These are phyloP conservation scores for Lagopus leucura DNA, from an alignment of 2,113 vertebrate genomes.

Conservation along the genomic window DNA sequence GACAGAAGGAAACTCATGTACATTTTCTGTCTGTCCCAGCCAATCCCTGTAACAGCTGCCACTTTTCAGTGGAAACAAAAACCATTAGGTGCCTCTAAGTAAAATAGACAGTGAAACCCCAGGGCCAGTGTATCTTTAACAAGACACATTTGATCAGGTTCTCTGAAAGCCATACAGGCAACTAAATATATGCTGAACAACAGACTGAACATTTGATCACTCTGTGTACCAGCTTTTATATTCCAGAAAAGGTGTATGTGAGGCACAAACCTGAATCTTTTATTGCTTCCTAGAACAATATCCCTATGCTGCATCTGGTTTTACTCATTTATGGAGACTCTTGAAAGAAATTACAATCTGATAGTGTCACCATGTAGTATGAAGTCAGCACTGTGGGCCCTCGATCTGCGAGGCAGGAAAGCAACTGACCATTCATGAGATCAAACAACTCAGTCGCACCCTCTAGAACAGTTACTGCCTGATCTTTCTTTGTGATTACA, in stretches of 20 bases:
- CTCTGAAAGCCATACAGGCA: background rate
- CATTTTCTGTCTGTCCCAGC: background rate
- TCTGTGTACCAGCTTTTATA: background rate
- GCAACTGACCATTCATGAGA: background rate
- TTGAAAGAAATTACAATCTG: background rate
- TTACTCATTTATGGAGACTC: background rate
- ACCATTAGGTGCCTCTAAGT: background rate
- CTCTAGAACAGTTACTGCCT: background rate
- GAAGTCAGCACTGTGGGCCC: background rate
- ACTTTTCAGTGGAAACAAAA: background rate
- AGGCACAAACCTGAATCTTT: background rate
- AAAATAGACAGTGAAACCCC: slow-evolving; percentile 11
- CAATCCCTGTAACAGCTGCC: background rate
- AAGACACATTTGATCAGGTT: background rate
- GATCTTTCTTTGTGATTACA: background rate
- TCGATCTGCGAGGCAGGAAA: rapidly evolving
- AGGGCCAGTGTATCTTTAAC: background rate
- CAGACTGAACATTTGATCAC: background rate
- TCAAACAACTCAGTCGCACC: background rate
- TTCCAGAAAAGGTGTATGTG: background rate
- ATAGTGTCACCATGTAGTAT: rapidly evolving
- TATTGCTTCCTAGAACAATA: background rate
- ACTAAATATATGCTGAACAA: background rate
- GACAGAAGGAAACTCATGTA: background rate
- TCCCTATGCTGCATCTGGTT: background rate